Conservation (phyloP, 53 echinoderm and acorn worm species). For the Pentamera pediparva region DNA sequence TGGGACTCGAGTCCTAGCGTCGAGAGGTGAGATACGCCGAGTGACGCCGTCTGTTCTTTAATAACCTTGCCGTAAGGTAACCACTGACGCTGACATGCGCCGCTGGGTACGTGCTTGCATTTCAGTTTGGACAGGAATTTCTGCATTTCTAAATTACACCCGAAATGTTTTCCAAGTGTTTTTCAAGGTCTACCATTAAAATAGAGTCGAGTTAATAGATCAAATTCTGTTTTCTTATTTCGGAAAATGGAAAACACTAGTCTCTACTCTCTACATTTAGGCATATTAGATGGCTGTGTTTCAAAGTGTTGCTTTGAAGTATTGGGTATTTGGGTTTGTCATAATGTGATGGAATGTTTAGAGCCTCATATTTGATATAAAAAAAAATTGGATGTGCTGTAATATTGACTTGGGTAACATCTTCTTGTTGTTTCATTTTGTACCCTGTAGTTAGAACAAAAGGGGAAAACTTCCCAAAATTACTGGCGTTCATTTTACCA, state of each 20-base stretch:
- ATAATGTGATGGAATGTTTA: not conserved
- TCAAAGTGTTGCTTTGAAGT: not conserved
- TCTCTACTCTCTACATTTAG: not conserved
- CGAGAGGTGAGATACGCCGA: constrained; percentile 21
- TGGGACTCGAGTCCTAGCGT: constrained; percentile 14
- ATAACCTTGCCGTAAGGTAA: no score
- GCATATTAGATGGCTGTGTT: not conserved
- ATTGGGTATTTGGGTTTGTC: no score
- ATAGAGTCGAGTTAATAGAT: not conserved
- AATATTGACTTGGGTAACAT: not conserved
- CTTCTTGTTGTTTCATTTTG: no score
- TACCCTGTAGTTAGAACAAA: no score
- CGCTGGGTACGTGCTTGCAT: no score
- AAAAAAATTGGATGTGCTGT: not conserved
- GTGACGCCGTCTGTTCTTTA: no score
- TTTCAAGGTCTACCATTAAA: not conserved
- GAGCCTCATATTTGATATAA: not conserved
- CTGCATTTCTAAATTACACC: no score
- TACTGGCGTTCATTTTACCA: not conserved
- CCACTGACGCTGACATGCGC: no score
- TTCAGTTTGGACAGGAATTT: no score
- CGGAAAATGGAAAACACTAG: not conserved
- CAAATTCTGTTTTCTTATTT: not conserved
- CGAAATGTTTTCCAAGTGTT: not conserved
- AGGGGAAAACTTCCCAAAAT: no score